Percentiles rank a stretch among this genome's conserved stretches.
Evolutionary conservation across 2,797 vertebrate species (phyloP).

Genomic region (Yasuhikotakia modesta): DNA sequence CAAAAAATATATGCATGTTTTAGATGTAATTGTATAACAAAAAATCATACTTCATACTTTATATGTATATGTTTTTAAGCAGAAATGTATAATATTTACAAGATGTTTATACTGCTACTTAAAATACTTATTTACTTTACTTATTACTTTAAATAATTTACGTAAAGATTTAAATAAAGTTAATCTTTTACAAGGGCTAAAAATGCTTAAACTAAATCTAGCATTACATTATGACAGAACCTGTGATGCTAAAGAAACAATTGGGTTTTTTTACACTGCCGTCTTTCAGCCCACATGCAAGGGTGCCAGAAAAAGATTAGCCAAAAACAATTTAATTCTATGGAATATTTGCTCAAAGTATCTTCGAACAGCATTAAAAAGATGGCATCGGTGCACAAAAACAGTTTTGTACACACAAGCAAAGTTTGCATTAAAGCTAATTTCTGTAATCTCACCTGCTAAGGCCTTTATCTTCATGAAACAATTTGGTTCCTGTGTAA

Average conservation of each 20-base stretch:
- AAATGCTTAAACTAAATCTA: slow-evolving; percentile 21
- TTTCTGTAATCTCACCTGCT: slow-evolving; percentile 99
- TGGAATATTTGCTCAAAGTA: slow-evolving; percentile 87
- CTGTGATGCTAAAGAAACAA: slow-evolving; percentile 25
- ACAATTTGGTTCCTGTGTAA: slow-evolving; percentile 99
- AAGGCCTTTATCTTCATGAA: slow-evolving; percentile 99
- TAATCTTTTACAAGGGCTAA: slow-evolving; percentile 12
- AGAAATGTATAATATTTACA: not conserved
- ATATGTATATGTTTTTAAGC: too few species aligned
- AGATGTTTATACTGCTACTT: not conserved
- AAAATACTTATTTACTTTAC: too few species aligned
- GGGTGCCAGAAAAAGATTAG: slow-evolving; percentile 80
- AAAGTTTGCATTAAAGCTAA: slow-evolving; percentile 94
- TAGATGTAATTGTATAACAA: too few species aligned
- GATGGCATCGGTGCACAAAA: slow-evolving; percentile 82
- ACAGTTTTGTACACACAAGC: slow-evolving; percentile 86
- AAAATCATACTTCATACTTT: not conserved
- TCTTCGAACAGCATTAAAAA: slow-evolving; percentile 87
- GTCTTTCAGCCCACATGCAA: slow-evolving; percentile 40
- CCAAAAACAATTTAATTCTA: slow-evolving; percentile 83
- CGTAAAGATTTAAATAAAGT: slow-evolving; percentile 1
- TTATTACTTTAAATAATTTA: not conserved
- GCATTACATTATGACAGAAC: slow-evolving; percentile 41
- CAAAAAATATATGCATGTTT: too few species aligned
- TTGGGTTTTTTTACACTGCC: slow-evolving; percentile 13